These are phyloP conservation scores for Nesidiocoris tenuis DNA, from an alignment of 2,888 invertebrate species.

Conservation along the genomic window DNA sequence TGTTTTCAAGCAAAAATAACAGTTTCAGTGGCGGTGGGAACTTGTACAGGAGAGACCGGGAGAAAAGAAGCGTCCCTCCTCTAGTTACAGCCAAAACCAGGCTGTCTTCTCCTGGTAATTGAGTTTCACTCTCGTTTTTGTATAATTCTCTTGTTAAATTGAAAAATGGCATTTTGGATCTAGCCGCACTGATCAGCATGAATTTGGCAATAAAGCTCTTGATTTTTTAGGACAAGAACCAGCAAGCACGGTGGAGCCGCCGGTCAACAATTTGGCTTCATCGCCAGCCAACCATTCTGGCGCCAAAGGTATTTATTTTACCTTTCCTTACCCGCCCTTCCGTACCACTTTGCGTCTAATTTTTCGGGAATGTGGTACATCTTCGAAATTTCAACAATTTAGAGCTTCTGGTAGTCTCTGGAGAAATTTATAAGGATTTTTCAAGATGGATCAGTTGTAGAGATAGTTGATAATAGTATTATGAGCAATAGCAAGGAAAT, in stretches of 20 bases:
- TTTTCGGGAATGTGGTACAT: too few relatives aligned
- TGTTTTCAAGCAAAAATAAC: too few relatives aligned
- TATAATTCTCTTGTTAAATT: too few relatives aligned
- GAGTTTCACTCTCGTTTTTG: too few relatives aligned
- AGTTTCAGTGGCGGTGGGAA: conserved; percentile 51
- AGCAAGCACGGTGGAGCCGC: conserved; percentile 19
- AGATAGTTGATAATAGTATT: too few relatives aligned
- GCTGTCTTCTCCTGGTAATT: conserved; percentile 9
- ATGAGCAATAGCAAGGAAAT: too few relatives aligned
- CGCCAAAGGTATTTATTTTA: conserved; percentile 10
- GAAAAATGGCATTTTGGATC: too few relatives aligned
- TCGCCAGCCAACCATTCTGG: conserved; percentile 24
- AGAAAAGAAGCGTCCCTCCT: conserved; percentile 58
- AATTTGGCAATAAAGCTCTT: background rate
- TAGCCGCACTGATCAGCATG: background rate
- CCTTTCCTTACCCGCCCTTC: background rate
- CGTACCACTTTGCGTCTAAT: background rate
- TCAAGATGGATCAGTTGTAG: too few relatives aligned
- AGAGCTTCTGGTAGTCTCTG: too few relatives aligned
- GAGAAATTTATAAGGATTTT: too few relatives aligned
- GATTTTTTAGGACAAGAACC: conserved; percentile 2
- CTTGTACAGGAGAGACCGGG: conserved; percentile 62
- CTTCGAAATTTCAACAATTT: too few relatives aligned
- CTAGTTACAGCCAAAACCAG: background rate
- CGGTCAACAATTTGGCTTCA: background rate